A percentile compares a stretch with the other conserved stretches of the same genome.
Evolutionary conservation across 2,113 vertebrate genomes (phyloP).

Genomic region (Pedionomus torquatus): DNA sequence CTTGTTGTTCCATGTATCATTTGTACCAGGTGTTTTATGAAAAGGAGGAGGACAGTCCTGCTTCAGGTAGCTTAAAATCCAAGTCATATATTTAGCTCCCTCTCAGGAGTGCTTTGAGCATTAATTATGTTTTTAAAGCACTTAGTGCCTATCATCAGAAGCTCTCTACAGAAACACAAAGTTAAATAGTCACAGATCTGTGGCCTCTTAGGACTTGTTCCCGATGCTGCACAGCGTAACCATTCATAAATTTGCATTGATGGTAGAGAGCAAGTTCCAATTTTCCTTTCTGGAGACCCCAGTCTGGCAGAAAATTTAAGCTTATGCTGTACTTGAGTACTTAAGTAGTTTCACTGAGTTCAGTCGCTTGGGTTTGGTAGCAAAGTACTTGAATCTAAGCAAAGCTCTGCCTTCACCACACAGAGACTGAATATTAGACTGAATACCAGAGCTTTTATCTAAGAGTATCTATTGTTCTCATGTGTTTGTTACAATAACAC

Average conservation of each 20-base stretch:
- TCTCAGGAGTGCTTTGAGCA: conserved; percentile 15
- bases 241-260: background rate
- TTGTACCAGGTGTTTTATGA: background rate
- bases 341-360: background rate
- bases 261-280: background rate
- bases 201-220: background rate
- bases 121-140: conserved; percentile 56
- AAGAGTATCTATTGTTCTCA: fast-evolving
- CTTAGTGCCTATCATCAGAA: background rate
- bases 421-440: background rate
- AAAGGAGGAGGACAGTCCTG: background rate
- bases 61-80: background rate
- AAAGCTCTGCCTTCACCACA: background rate
- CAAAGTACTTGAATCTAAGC: background rate
- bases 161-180: conserved; percentile 2
- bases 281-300: background rate
- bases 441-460: background rate
- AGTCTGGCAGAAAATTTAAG: background rate
- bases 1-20: background rate
- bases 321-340: background rate
- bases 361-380: background rate
- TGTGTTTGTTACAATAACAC: background rate
- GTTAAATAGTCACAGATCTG: background rate
- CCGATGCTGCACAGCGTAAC: background rate
- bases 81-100: background rate